A percentile compares a stretch with the other conserved stretches of the same genome.
Evolutionary conservation across 92 coral and sea anemone genomes (phyloP).

Genomic region (Ricordea florida): DNA sequence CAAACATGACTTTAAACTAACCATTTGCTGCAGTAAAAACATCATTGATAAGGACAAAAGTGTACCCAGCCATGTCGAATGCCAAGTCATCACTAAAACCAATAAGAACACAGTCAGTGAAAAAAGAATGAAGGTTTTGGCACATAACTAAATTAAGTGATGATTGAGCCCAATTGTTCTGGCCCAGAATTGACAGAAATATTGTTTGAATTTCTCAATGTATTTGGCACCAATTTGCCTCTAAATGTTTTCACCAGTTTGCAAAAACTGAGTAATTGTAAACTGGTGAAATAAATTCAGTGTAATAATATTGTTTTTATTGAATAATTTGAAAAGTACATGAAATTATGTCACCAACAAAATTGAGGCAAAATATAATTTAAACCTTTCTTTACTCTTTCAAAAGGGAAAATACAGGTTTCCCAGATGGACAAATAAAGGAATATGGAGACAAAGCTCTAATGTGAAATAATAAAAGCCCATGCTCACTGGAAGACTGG

Average conservation of each 20-base stretch:
- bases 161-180: no score
- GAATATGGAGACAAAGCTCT: no score
- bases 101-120: neutral
- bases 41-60: slow-evolving; percentile 83
- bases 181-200: no score
- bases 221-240: no score
- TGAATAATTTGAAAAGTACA: neutral
- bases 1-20: slow-evolving; percentile 6
- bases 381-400: no score
- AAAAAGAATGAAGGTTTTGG: neutral
- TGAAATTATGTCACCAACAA: no score
- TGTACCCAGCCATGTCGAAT: slow-evolving; percentile 80
- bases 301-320: neutral
- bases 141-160: neutral
- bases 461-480: no score
- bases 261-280: neutral
- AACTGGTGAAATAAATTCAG: neutral
- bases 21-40: slow-evolving; percentile 97
- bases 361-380: no score
- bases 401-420: no score
- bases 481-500: no score
- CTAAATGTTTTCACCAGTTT: neutral
- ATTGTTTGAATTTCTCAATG: no score
- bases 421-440: no score
- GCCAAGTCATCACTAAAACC: slow-evolving; percentile 86